phyloP scores from a whole-genome alignment of 2,888 invertebrate species.

The Atethmia centrago region DNA sequence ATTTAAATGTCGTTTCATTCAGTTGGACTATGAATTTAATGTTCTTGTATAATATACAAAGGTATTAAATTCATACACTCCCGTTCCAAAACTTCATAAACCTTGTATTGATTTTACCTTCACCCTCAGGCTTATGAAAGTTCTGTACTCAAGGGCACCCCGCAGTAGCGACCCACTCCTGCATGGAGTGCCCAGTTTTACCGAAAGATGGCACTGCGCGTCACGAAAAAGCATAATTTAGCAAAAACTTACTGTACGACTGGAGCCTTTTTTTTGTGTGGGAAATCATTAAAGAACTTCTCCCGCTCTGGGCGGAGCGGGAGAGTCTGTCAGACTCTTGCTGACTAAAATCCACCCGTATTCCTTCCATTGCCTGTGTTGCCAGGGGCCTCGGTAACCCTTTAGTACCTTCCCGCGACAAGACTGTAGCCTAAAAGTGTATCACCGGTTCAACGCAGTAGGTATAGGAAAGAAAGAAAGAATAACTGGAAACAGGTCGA shows the following conservation, averaged over 20 bases:
- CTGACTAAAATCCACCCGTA: too few relatives aligned
- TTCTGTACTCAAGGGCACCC: neutral
- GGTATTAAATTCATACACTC: too few relatives aligned
- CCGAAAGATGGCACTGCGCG: slow-evolving; percentile 53
- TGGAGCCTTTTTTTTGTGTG: too few relatives aligned
- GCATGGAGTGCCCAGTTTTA: slow-evolving; percentile 20
- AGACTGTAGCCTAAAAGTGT: neutral
- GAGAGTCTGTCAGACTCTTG: too few relatives aligned
- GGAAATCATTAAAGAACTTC: too few relatives aligned
- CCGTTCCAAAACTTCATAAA: neutral
- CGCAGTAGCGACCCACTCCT: neutral
- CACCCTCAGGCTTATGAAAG: slow-evolving; percentile 12
- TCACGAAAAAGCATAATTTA: neutral
- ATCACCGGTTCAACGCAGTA: neutral
- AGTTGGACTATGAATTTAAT: too few relatives aligned
- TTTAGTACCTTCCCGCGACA: too few relatives aligned
- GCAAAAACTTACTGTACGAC: neutral
- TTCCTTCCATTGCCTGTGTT: too few relatives aligned
- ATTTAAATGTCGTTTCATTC: too few relatives aligned
- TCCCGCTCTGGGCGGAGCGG: too few relatives aligned
- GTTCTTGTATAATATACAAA: too few relatives aligned
- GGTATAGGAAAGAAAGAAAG: neutral
- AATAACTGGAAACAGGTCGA: neutral
- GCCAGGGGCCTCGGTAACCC: too few relatives aligned
- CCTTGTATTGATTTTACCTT: slow-evolving; percentile 46